Evolutionary conservation across 2,888 invertebrate species (phyloP).

Genomic region (Ectemnius lituratus): DNA sequence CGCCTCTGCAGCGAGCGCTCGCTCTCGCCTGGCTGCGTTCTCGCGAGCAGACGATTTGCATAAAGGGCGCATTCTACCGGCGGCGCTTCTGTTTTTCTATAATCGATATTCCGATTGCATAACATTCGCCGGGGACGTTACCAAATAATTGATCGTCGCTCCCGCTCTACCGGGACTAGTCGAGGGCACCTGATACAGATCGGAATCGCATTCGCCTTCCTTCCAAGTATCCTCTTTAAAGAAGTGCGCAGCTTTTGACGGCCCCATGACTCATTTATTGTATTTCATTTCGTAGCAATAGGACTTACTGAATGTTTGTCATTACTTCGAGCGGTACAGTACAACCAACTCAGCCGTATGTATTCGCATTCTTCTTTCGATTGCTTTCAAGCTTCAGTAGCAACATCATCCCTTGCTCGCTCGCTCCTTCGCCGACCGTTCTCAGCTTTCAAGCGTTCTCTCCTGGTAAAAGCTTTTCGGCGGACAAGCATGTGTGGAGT

Average conservation of each 20-base stretch:
- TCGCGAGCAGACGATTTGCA: conserved; percentile 32
- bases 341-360: too few relatives aligned
- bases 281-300: too few relatives aligned
- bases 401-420: neutral
- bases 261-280: too few relatives aligned
- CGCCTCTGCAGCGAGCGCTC: conserved; percentile 13
- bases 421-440: neutral
- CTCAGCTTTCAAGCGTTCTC: conserved; percentile 9
- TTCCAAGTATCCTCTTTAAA: too few relatives aligned
- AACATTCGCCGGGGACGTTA: neutral
- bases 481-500: conserved; percentile 24
- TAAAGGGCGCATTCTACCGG: conserved; percentile 33
- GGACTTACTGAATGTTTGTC: too few relatives aligned
- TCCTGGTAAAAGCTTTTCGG: conserved; percentile 34
- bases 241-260: too few relatives aligned
- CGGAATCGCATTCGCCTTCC: neutral
- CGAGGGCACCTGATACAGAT: neutral
- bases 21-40: conserved; percentile 16
- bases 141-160: neutral
- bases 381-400: conserved; percentile 14
- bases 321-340: too few relatives aligned
- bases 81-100: conserved; percentile 32
- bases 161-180: neutral
- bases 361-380: too few relatives aligned
- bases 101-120: conserved; percentile 20